Conservation (phyloP, 2,113 vertebrate species). For the Hylia prasina region DNA sequence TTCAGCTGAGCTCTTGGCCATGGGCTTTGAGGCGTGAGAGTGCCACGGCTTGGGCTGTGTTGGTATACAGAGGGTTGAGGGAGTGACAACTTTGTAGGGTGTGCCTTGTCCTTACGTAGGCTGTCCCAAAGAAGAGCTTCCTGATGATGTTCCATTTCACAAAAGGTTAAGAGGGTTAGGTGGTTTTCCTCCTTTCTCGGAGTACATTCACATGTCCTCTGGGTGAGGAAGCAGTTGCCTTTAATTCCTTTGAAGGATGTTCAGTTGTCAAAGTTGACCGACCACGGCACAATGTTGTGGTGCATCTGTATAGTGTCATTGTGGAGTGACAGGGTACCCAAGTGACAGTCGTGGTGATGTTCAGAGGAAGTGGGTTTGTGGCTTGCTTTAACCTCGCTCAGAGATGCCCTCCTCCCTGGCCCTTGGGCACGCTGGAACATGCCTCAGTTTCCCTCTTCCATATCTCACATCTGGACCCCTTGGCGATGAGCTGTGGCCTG, state of each 20-base stretch:
- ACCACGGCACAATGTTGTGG: fast-evolving
- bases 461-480: background rate
- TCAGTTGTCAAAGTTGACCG: background rate
- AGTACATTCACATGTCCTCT: fast-evolving
- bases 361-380: background rate
- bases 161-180: background rate
- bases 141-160: background rate
- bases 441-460: background rate
- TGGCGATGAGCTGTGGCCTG: background rate
- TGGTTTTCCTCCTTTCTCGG: background rate
- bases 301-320: fast-evolving
- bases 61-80: fast-evolving
- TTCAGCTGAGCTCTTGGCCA: background rate
- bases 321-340: background rate
- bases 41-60: background rate
- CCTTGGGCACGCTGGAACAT: background rate
- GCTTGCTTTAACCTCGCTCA: background rate
- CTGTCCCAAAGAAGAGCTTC: background rate
- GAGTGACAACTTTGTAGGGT: background rate
- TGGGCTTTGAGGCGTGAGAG: background rate
- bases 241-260: background rate
- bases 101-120: background rate
- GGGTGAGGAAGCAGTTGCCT: background rate
- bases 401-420: background rate
- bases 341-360: background rate